phyloP scores from a whole-genome alignment of 1,140 invertebrate species.

The Bacillus rossius region DNA sequence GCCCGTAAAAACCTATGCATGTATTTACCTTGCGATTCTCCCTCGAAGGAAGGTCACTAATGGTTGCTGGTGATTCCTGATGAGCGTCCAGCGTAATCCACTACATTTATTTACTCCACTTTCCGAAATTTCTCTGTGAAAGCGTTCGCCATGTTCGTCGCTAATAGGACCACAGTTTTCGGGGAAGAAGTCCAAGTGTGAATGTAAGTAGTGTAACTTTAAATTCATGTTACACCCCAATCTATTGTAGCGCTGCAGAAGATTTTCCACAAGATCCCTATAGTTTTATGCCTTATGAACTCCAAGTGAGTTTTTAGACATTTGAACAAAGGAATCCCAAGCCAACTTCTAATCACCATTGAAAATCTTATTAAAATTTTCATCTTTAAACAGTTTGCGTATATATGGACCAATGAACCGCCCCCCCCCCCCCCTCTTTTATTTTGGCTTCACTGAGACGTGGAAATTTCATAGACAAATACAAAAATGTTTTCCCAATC shows the following conservation, averaged over 20 bases:
- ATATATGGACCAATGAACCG: constrained; percentile 30
- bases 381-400: constrained; percentile 21
- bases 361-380: constrained; percentile 13
- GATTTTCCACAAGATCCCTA: constrained; percentile 24
- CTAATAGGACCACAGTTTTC: constrained; percentile 31
- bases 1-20: no score
- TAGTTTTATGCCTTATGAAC: constrained; percentile 29
- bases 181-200: constrained; percentile 38
- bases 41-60: no score
- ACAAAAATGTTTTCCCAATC: constrained; percentile 18
- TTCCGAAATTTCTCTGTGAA: constrained; percentile 36
- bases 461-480: constrained; percentile 20
- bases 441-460: constrained; percentile 18
- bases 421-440: constrained; percentile 24
- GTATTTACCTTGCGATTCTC: no score
- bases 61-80: no score
- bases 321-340: background rate
- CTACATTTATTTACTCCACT: constrained; percentile 32
- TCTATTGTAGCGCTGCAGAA: constrained; percentile 28
- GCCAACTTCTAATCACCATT: constrained; percentile 11
- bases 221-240: constrained; percentile 31
- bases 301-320: constrained; percentile 21
- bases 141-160: constrained; percentile 39
- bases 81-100: constrained; percentile 35
- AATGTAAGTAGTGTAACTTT: constrained; percentile 39